Conservation (phyloP, 1,140 invertebrate species). For the Aphis craccivora region DNA sequence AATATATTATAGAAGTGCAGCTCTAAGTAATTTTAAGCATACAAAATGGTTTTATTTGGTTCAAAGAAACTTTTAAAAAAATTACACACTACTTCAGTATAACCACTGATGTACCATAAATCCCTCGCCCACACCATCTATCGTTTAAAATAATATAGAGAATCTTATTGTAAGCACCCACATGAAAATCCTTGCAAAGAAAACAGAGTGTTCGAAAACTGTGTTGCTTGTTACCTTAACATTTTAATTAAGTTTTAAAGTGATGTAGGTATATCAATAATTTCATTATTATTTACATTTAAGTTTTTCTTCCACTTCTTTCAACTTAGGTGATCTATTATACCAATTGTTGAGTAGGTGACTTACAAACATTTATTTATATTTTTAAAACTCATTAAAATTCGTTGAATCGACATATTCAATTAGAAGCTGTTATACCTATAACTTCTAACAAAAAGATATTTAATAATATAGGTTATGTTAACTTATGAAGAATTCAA, state of each 20-base stretch:
- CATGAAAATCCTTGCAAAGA: neutral
- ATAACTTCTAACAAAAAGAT: neutral
- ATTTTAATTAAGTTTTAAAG: neutral
- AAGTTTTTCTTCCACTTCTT: neutral
- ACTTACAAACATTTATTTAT: neutral
- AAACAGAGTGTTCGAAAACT: neutral
- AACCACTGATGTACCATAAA: neutral
- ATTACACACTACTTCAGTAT: neutral
- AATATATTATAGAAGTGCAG: neutral
- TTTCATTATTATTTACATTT: neutral
- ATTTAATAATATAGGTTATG: neutral
- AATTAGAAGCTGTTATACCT: neutral
- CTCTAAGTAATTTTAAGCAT: neutral
- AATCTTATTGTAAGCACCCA: neutral
- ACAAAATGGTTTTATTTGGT: neutral
- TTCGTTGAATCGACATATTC: neutral
- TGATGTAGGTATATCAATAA: neutral
- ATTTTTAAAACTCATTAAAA: neutral
- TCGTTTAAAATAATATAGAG: neutral
- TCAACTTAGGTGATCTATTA: neutral
- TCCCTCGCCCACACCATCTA: neutral
- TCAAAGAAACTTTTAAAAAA: neutral
- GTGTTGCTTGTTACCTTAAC: neutral
- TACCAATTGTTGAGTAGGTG: neutral
- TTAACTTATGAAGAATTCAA: neutral